A percentile compares a stretch with the other conserved stretches of the same genome.
phyloP scores from a whole-genome alignment of 2,797 vertebrate genomes.

The Acanthurus leucopareius region DNA sequence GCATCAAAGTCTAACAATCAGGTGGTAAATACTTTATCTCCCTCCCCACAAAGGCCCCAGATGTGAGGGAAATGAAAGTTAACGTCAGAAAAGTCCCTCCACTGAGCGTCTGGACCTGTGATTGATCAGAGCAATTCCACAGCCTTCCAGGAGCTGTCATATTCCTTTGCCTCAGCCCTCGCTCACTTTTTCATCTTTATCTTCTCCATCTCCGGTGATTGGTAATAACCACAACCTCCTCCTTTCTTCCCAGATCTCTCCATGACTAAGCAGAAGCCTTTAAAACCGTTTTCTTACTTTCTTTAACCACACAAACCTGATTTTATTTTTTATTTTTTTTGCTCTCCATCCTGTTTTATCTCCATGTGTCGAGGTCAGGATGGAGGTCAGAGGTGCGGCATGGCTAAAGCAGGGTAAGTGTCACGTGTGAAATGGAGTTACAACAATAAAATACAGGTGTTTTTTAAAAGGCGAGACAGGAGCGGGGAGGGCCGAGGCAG shows the following conservation, averaged over 20 bases:
- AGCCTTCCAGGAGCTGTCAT: conserved; percentile 55
- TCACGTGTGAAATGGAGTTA: conserved; percentile 69
- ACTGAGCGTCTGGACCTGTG: conserved; percentile 51
- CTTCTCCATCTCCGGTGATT: conserved; percentile 33
- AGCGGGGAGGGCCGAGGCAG: conserved; percentile 9
- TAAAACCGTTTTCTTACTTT: conserved; percentile 24
- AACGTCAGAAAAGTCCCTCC: conserved; percentile 44
- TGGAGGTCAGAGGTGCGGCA: conserved; percentile 55
- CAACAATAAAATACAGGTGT: conserved; percentile 84
- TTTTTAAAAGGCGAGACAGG: conserved; percentile 53
- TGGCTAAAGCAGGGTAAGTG: conserved; percentile 45
- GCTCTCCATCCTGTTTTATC: conserved; percentile 37
- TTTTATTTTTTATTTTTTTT: conserved; percentile 36
- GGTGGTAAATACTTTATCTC: conserved; percentile 72
- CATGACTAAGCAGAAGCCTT: conserved; percentile 34
- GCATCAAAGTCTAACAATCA: conserved; percentile 66
- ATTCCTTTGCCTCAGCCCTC: conserved; percentile 38
- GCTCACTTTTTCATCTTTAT: conserved; percentile 38
- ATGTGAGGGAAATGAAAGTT: conserved; percentile 73
- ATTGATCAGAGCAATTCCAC: conserved; percentile 72
- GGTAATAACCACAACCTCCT: conserved; percentile 52
- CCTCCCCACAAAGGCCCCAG: conserved; percentile 50
- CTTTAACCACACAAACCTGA: not conserved
- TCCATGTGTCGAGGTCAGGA: conserved; percentile 51
- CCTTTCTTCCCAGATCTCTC: conserved; percentile 9